Percentiles rank a stretch among this genome's conserved stretches.
phyloP scores from a whole-genome alignment of 2,888 invertebrate genomes.

The Muscina levida region DNA sequence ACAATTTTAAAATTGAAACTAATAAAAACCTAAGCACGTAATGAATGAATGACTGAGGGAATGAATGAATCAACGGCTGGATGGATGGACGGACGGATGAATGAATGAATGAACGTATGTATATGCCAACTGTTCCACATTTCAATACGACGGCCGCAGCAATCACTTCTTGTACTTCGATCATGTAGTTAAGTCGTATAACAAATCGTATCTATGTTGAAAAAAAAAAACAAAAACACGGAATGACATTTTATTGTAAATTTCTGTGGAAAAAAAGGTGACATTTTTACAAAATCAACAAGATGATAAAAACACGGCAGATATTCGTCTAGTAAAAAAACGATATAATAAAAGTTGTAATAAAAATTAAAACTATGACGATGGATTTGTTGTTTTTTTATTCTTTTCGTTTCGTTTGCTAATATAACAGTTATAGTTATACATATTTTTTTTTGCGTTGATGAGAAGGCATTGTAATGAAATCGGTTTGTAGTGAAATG shows the following conservation, averaged over 20 bases:
- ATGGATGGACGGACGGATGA: conserved; percentile 1
- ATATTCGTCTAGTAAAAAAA: conserved; percentile 39
- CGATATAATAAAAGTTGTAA: conserved; percentile 52
- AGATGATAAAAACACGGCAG: conserved; percentile 12
- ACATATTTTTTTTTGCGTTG: conserved; percentile 1
- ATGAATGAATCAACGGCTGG: not conserved
- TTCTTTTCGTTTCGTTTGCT: too few species aligned
- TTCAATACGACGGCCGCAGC: conserved; percentile 57
- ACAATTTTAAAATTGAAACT: conserved; percentile 62
- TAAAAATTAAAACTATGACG: conserved; percentile 64
- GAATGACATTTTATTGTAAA: conserved; percentile 43
- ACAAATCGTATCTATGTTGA: too few species aligned
- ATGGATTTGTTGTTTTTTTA: too few species aligned
- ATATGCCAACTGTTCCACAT: conserved; percentile 65
- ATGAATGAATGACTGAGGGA: conserved; percentile 37
- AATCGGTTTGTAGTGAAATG: conserved; percentile 15
- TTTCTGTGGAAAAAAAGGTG: conserved; percentile 36
- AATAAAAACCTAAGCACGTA: conserved; percentile 65
- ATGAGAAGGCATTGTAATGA: not conserved
- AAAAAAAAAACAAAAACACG: not conserved
- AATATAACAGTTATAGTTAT: conserved; percentile 43
- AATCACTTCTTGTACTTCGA: conserved; percentile 10
- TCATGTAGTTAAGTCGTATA: too few species aligned
- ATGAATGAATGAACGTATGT: not conserved
- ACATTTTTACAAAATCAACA: conserved; percentile 28